A percentile compares a stretch with the other conserved stretches of the same genome.
Conservation (phyloP, 1,140 invertebrate species). For the Drosophila littoralis region DNA sequence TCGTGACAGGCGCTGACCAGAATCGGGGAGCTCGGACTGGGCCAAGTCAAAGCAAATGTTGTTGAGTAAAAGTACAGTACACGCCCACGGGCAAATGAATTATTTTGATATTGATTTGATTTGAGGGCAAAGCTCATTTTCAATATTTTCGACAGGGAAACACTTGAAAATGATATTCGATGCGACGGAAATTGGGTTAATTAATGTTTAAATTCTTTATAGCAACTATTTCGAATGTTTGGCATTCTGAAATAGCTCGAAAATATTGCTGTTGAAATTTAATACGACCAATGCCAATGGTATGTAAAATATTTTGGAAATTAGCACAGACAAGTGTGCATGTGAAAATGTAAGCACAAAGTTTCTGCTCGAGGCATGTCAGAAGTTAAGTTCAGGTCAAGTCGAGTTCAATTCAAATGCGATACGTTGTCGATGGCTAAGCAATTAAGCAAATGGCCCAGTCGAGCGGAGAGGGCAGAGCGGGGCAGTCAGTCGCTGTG, state of each 20-base stretch:
- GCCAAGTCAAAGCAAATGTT: slow-evolving; percentile 12
- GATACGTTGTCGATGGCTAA: slow-evolving; percentile 25
- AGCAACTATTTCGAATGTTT: too few species aligned
- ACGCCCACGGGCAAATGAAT: not conserved
- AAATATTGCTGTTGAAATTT: not conserved
- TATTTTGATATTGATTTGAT: slow-evolving; percentile 19
- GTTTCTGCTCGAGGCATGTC: not conserved
- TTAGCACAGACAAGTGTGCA: too few species aligned
- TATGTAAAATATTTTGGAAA: not conserved
- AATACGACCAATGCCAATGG: not conserved
- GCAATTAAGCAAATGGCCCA: slow-evolving; percentile 45
- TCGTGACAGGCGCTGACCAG: slow-evolving; percentile 15
- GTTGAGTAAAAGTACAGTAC: slow-evolving; percentile 20
- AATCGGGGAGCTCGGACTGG: not conserved
- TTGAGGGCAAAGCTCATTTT: not conserved
- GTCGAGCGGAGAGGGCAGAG: not conserved
- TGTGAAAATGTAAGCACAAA: too few species aligned
- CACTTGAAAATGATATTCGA: too few species aligned
- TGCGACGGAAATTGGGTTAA: too few species aligned
- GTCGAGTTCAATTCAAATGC: slow-evolving; percentile 7
- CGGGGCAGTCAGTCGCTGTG: not conserved
- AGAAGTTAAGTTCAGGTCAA: slow-evolving; percentile 1
- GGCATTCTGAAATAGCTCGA: too few species aligned
- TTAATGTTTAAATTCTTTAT: too few species aligned
- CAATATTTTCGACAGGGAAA: not conserved